Conservation (phyloP, 2,888 invertebrate species). For the Brenthis daphne region DNA sequence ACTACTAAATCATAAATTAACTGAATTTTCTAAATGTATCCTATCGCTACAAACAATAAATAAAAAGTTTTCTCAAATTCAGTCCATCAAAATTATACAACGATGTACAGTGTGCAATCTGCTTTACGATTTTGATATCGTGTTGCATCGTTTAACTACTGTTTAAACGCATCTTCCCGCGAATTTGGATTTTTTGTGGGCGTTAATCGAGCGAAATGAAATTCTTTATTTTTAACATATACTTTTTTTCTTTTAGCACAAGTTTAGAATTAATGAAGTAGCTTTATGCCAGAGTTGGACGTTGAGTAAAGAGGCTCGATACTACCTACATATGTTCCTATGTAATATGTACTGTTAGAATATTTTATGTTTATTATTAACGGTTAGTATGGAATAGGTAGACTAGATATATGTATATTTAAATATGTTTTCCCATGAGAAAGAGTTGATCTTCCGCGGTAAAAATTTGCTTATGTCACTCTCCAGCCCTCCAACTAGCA, state of each 20-base stretch:
- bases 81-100: conserved; percentile 22
- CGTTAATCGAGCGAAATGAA: conserved; percentile 46
- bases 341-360: no score
- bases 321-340: no score
- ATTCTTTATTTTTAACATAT: conserved; percentile 36
- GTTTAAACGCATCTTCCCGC: conserved; percentile 56
- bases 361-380: no score
- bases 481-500: no score
- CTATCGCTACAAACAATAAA: no score
- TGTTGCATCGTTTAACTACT: conserved; percentile 70
- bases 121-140: conserved; percentile 62
- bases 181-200: conserved; percentile 46
- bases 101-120: conserved; percentile 57
- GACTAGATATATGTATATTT: no score
- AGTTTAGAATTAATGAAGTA: not conserved
- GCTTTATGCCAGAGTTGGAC: not conserved
- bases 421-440: no score
- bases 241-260: conserved; percentile 49
- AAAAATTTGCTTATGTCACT: no score
- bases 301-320: not conserved
- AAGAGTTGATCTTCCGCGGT: no score
- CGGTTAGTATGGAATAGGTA: no score
- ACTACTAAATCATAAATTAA: no score
- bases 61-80: not conserved
- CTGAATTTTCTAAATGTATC: no score